Conservation (phyloP, 2,113 vertebrate genomes). For the Polyodon spathula region DNA sequence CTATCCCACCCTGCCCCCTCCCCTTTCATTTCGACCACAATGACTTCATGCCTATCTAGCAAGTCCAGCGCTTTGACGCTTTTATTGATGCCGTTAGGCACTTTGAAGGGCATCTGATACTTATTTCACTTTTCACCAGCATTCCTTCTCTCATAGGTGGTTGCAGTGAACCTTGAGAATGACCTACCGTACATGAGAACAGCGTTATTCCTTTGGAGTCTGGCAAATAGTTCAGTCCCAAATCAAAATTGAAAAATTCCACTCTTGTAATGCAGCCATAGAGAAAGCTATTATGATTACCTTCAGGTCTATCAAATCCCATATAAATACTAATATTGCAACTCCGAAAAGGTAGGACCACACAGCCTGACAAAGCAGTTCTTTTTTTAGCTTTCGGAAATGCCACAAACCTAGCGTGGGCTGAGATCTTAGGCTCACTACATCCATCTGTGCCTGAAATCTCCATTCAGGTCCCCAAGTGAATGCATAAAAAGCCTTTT, state of each 20-base stretch:
- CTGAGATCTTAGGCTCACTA: too few species aligned
- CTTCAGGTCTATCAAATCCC: background rate
- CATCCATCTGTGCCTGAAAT: too few species aligned
- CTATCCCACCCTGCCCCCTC: conserved; percentile 27
- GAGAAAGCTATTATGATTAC: background rate
- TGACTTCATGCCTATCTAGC: conserved; percentile 39
- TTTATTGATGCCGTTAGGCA: conserved; percentile 37
- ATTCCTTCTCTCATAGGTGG: conserved; percentile 43
- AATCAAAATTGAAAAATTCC: background rate
- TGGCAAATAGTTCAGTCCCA: conserved; percentile 34
- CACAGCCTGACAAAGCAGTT: too few species aligned
- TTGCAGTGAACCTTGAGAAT: conserved; percentile 36
- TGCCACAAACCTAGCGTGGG: too few species aligned
- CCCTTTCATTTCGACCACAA: conserved; percentile 26
- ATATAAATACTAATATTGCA: too few species aligned
- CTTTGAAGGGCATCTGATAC: conserved; percentile 46
- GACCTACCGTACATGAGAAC: conserved; percentile 46
- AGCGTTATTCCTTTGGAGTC: conserved; percentile 24
- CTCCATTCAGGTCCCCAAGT: too few species aligned
- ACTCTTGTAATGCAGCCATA: background rate
- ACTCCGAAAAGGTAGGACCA: too few species aligned
- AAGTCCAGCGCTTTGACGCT: conserved; percentile 23
- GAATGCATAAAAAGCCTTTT: too few species aligned
- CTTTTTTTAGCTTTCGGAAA: too few species aligned
- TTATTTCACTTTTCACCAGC: conserved; percentile 39